Evolutionary conservation across 2,888 invertebrate genomes (phyloP).

Genomic region (Craniophora ligustri): DNA sequence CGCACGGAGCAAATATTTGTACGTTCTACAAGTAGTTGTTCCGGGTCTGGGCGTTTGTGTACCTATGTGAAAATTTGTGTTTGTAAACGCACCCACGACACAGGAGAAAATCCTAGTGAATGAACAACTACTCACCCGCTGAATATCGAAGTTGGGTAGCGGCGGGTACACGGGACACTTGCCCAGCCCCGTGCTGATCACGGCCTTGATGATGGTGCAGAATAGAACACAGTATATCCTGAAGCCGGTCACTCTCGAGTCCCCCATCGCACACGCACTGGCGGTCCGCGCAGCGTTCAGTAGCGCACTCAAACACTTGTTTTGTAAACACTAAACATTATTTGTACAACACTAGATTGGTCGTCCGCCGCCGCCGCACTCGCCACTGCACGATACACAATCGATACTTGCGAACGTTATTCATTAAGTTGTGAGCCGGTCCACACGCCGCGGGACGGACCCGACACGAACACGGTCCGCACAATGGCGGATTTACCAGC

Average conservation of each 20-base stretch:
- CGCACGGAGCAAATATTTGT: too few relatives aligned
- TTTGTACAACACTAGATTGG: conserved; percentile 57
- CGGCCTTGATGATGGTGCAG: conserved; percentile 64
- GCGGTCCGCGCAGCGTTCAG: conserved; percentile 26
- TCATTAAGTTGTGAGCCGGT: conserved; percentile 12
- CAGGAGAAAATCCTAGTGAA: too few relatives aligned
- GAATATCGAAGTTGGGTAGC: conserved; percentile 90
- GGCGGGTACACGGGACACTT: conserved; percentile 91
- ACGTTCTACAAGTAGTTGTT: too few relatives aligned
- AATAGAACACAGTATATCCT: conserved; percentile 67
- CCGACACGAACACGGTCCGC: conserved; percentile 25
- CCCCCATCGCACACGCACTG: conserved; percentile 71
- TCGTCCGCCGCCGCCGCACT: conserved; percentile 35
- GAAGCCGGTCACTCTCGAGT: conserved; percentile 67
- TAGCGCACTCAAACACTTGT: conserved; percentile 39
- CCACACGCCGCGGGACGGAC: conserved; percentile 25
- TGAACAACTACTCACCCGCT: conserved; percentile 85
- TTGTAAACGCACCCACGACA: too few relatives aligned
- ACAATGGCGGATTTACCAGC: too few relatives aligned
- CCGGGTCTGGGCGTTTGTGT: too few relatives aligned
- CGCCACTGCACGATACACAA: conserved; percentile 40
- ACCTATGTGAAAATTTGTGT: too few relatives aligned
- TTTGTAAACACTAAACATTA: conserved; percentile 63
- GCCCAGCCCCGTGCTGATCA: conserved; percentile 88
- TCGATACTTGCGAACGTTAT: conserved; percentile 21